phyloP scores from a whole-genome alignment of 2,113 vertebrate genomes.

The Collichthys lucidus region DNA sequence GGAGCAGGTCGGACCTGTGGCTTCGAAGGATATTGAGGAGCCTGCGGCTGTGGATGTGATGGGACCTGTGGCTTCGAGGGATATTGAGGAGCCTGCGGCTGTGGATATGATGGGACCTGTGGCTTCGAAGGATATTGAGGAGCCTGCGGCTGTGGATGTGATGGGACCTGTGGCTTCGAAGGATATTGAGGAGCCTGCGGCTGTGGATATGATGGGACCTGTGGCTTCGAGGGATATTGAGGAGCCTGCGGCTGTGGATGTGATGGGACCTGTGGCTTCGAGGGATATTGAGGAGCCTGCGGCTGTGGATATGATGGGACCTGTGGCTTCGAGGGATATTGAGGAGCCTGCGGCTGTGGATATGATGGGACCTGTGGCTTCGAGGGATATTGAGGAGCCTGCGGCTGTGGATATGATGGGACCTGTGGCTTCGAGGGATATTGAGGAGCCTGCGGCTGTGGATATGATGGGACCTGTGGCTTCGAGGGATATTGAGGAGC shows the following conservation, averaged over 20 bases:
- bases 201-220: not conserved
- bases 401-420: not conserved
- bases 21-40: no score
- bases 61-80: not conserved
- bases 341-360: not conserved
- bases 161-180: not conserved
- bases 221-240: not conserved
- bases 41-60: not conserved
- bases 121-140: not conserved
- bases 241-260: not conserved
- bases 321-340: not conserved
- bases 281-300: not conserved
- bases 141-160: not conserved
- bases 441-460: not conserved
- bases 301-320: not conserved
- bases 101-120: not conserved
- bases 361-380: not conserved
- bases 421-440: not conserved
- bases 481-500: not conserved
- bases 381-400: not conserved
- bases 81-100: not conserved
- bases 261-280: not conserved
- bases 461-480: not conserved
- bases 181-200: not conserved
- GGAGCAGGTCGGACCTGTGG: not conserved